phyloP scores from a whole-genome alignment of 2,797 vertebrate species.

The Pipistrellus kuhlii region DNA sequence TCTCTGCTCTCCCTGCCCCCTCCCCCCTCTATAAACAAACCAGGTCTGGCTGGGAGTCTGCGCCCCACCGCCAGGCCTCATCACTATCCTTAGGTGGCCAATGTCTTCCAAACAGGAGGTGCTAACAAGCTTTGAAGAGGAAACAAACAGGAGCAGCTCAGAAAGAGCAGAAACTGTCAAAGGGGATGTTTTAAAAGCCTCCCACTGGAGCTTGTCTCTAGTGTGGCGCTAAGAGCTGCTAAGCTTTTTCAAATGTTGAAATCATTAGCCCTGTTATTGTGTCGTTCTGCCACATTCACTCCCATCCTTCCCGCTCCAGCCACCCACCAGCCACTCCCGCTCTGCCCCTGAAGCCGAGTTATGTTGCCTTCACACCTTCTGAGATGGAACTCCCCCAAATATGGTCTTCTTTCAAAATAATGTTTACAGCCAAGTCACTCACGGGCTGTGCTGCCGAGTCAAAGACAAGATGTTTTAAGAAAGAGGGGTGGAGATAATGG shows the following conservation, averaged over 20 bases:
- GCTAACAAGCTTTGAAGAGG: constrained; percentile 57
- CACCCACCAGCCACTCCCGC: not conserved
- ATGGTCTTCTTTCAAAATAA: constrained; percentile 49
- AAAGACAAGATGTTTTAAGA: not conserved
- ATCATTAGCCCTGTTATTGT: not conserved
- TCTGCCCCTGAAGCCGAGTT: not conserved
- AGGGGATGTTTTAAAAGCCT: not conserved
- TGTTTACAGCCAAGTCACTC: constrained; percentile 42
- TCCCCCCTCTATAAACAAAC: not conserved
- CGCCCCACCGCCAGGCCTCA: not conserved
- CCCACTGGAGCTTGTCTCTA: not conserved
- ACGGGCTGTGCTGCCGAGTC: not conserved
- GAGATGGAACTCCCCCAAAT: not conserved
- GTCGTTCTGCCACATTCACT: not conserved
- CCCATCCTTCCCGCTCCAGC: not conserved
- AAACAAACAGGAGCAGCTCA: constrained; percentile 9
- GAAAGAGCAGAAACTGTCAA: not conserved
- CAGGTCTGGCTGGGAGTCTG: not conserved
- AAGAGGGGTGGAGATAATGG: not conserved
- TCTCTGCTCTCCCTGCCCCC: not conserved
- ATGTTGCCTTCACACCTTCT: not conserved
- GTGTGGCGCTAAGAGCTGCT: not conserved
- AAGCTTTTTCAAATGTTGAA: constrained; percentile 7
- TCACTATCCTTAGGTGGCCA: not conserved
- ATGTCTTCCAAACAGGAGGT: not conserved